A percentile compares a stretch with the other conserved stretches of the same genome.
Evolutionary conservation across 2,113 vertebrate species (phyloP).

Genomic region (Cyprinus carpio): DNA sequence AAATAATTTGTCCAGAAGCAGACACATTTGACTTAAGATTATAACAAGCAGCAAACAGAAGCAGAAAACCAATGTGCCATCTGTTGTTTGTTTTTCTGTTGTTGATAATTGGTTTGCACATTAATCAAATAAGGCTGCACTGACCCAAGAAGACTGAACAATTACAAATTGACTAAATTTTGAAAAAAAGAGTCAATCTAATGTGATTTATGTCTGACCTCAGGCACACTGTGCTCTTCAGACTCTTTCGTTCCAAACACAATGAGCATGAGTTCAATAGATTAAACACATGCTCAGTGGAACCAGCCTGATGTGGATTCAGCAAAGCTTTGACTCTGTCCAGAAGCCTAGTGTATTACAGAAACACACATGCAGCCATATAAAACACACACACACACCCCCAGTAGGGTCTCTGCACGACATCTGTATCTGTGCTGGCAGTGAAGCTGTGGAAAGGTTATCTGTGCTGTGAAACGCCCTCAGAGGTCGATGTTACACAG

Average conservation of each 20-base stretch:
- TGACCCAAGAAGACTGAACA: neutral
- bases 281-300: slow-evolving; percentile 3
- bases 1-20: no score
- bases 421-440: slow-evolving; percentile 48
- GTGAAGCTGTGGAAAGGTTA: slow-evolving; percentile 56
- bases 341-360: neutral
- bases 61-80: no score
- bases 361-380: neutral
- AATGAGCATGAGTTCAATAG: neutral
- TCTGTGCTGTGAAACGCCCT: slow-evolving; percentile 32
- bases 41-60: no score
- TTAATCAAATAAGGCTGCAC: neutral
- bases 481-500: slow-evolving; percentile 53
- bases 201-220: neutral
- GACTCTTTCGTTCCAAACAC: neutral
- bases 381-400: slow-evolving; percentile 7
- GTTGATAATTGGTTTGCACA: no score
- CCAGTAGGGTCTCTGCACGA: slow-evolving; percentile 13
- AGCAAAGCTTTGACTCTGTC: neutral
- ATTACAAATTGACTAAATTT: neutral
- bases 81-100: no score
- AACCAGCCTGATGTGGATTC: neutral
- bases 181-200: neutral
- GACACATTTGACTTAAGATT: no score
- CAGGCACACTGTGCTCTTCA: slow-evolving; percentile 5